phyloP scores from a whole-genome alignment of 2,888 invertebrate species.

The Drosophila subsilvestris region DNA sequence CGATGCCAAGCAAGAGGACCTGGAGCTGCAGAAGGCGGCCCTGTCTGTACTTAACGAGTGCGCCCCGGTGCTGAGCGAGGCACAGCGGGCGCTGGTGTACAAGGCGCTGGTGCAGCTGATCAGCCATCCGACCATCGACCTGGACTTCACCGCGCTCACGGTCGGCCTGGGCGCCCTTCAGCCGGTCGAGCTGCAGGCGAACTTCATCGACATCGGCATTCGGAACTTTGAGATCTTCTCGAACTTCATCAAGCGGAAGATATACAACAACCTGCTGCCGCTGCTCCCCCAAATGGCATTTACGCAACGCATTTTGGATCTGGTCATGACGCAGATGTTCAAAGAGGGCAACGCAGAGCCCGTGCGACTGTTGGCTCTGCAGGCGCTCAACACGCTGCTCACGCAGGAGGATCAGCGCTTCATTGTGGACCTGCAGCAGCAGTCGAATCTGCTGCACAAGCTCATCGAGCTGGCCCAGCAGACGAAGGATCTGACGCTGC shows the following conservation, averaged over 20 bases:
- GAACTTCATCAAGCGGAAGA: slow-evolving; percentile 77
- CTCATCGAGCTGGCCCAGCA: slow-evolving; percentile 80
- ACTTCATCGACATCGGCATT: slow-evolving; percentile 77
- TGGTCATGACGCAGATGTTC: slow-evolving; percentile 76
- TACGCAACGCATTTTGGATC: slow-evolving; percentile 72
- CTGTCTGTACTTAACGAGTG: slow-evolving; percentile 74
- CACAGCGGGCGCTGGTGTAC: slow-evolving; percentile 78
- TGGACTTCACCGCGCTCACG: slow-evolving; percentile 69
- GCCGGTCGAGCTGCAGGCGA: slow-evolving; percentile 79
- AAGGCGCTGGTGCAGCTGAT: slow-evolving; percentile 74
- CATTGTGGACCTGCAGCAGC: slow-evolving; percentile 83
- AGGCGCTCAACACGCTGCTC: slow-evolving; percentile 75
- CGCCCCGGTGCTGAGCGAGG: slow-evolving; percentile 70
- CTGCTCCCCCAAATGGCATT: slow-evolving; percentile 80
- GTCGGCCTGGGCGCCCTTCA: slow-evolving; percentile 76
- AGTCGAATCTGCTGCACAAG: slow-evolving; percentile 84
- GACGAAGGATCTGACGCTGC: slow-evolving; percentile 47
- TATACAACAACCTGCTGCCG: slow-evolving; percentile 75
- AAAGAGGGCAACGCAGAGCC: slow-evolving; percentile 51
- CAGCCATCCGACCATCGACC: slow-evolving; percentile 70
- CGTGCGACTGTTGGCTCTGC: slow-evolving; percentile 74
- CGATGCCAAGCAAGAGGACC: slow-evolving; percentile 58
- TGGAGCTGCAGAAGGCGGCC: slow-evolving; percentile 76
- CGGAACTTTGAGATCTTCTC: slow-evolving; percentile 72
- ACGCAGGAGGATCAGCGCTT: slow-evolving; percentile 75